These are phyloP conservation scores for Myanophis thanlyinensis DNA, from an alignment of 2,113 vertebrate species.

Conservation along the genomic window DNA sequence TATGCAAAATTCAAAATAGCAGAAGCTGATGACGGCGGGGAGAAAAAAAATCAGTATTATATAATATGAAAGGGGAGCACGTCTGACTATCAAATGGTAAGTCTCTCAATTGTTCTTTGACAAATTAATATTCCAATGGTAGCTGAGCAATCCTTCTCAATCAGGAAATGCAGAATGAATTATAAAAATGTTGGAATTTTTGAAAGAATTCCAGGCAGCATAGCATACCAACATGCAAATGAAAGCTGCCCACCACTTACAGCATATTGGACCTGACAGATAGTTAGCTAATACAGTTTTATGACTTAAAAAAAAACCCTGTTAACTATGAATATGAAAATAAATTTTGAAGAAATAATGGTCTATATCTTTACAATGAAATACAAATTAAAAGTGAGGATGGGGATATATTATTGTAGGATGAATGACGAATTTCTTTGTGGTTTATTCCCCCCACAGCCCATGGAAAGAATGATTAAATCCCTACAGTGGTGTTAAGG, in stretches of 20 bases:
- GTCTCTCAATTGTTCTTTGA: background rate
- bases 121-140: background rate
- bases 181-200: conserved; percentile 17
- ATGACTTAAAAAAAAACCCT: background rate
- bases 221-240: background rate
- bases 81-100: background rate
- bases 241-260: background rate
- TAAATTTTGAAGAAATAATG: conserved; percentile 38
- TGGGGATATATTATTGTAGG: conserved; percentile 44
- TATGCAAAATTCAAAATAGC: background rate
- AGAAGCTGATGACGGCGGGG: background rate
- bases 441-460: conserved; percentile 51
- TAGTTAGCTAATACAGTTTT: background rate
- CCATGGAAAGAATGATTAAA: conserved; percentile 63
- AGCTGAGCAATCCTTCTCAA: background rate
- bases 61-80: background rate
- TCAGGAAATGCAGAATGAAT: background rate
- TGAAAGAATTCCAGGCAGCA: background rate
- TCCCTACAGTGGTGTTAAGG: conserved; percentile 60
- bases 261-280: conserved; percentile 2
- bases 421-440: conserved; percentile 59
- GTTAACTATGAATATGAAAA: conserved; percentile 37
- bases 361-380: conserved; percentile 42
- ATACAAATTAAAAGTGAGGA: conserved; percentile 47
- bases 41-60: background rate